Evolutionary conservation across 2,113 vertebrate species (phyloP).

Genomic region (Orycteropus afer): DNA sequence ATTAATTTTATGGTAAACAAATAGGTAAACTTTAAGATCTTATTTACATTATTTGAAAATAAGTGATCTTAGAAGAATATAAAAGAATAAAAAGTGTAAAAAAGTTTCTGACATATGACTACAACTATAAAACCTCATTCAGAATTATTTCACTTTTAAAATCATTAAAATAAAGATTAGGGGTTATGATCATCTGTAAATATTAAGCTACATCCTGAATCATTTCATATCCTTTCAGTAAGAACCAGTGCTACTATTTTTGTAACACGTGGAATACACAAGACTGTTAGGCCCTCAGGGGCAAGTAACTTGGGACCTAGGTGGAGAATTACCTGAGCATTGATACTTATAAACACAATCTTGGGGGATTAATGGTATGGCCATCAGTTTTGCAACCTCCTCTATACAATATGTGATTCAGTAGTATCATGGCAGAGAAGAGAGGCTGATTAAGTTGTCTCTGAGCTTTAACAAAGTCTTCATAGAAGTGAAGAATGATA

Average conservation of each 20-base stretch:
- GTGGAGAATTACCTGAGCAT: accelerated
- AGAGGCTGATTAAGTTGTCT: background rate
- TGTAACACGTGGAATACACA: background rate
- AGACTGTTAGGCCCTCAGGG: background rate
- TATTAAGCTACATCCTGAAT: background rate
- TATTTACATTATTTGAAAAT: background rate
- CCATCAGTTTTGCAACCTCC: background rate
- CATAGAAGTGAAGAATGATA: background rate
- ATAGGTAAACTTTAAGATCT: background rate
- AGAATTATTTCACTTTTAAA: slow-evolving; percentile 13
- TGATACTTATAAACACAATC: background rate
- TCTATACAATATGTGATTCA: background rate
- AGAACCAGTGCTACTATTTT: background rate
- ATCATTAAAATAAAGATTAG: background rate
- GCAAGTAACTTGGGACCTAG: background rate
- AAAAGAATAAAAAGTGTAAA: background rate
- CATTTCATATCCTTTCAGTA: background rate
- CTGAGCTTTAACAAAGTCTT: background rate
- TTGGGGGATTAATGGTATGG: background rate
- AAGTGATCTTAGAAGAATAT: background rate
- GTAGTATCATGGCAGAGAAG: background rate
- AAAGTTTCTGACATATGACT: background rate
- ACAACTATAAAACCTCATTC: background rate
- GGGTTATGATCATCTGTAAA: background rate
- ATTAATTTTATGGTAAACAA: background rate